Evolutionary conservation across 2,888 invertebrate species (phyloP).

Genomic region (Meghimatium bilineatum): DNA sequence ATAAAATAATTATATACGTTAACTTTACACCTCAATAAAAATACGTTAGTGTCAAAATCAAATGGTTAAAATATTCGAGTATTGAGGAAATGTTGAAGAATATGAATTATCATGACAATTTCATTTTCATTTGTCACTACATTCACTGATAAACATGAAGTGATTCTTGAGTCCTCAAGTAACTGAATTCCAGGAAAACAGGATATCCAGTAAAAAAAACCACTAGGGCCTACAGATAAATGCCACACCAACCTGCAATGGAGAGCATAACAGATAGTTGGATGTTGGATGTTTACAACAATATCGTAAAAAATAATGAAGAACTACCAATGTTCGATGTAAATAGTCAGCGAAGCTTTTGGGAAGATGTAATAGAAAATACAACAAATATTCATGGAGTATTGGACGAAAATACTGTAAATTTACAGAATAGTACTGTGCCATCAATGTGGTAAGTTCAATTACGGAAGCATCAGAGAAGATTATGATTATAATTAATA

Average conservation of each 20-base stretch:
- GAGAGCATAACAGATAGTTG: background rate
- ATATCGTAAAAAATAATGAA: background rate
- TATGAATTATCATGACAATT: no score
- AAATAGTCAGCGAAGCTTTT: constrained; percentile 21
- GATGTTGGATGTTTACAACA: background rate
- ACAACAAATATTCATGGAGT: constrained; percentile 15
- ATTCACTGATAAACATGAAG: no score
- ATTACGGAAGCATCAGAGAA: background rate
- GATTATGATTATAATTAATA: background rate
- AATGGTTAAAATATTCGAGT: no score
- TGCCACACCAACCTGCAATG: no score
- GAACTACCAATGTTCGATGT: background rate
- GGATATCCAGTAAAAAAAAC: background rate
- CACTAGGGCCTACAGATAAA: no score
- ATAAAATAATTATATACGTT: no score
- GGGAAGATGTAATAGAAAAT: background rate
- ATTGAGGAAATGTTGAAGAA: no score
- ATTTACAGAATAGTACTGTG: no score
- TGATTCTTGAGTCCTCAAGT: no score
- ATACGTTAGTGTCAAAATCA: no score
- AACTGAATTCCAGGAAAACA: background rate
- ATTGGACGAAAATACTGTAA: background rate
- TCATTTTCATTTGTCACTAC: no score
- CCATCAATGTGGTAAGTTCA: background rate
- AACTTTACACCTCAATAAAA: no score